A percentile compares a stretch with the other conserved stretches of the same genome.
Conservation (phyloP, 2,888 invertebrate genomes). For the Temnothorax ravouxi region DNA sequence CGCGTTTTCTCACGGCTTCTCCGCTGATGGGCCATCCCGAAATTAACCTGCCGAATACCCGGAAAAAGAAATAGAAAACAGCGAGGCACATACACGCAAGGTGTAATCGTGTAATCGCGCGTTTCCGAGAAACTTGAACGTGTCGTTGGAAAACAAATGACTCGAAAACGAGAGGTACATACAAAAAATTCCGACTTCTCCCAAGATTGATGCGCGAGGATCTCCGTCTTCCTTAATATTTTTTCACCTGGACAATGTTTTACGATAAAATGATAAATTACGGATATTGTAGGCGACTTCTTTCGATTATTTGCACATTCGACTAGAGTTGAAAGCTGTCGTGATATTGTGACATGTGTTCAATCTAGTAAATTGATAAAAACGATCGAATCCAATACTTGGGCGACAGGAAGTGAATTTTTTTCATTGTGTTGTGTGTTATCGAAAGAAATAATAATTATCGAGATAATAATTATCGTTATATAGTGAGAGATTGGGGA, state of each 20-base stretch:
- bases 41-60: neutral
- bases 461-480: neutral
- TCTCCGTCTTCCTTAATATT: neutral
- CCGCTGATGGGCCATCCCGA: neutral
- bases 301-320: neutral
- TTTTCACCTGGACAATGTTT: neutral
- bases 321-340: neutral
- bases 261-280: neutral
- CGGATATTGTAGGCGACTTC: neutral
- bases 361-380: neutral
- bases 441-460: conserved; percentile 1
- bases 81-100: neutral
- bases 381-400: neutral
- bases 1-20: neutral
- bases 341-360: neutral
- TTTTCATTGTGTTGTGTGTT: neutral
- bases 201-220: neutral
- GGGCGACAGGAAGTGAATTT: conserved; percentile 1
- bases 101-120: neutral
- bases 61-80: neutral
- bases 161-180: neutral
- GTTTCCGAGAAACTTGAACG: neutral
- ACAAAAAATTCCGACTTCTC: neutral
- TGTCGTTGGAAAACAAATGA: neutral
- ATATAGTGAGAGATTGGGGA: neutral